phyloP scores from a whole-genome alignment of 2,113 vertebrate genomes.

The Melanotaenia duboulayi region DNA sequence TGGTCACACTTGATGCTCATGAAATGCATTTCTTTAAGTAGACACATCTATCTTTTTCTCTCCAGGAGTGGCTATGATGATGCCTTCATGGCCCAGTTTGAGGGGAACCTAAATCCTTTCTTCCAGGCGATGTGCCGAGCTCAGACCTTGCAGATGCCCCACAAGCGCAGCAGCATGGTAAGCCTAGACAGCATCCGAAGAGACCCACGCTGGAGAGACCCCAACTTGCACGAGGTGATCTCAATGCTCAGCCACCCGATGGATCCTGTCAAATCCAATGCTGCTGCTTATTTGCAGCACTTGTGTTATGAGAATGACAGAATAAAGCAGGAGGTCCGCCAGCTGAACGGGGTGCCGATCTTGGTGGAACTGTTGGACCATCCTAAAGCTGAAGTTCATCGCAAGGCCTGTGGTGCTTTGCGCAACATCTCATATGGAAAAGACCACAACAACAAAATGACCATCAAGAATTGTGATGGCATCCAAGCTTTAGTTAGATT shows the following conservation, averaged over 20 bases:
- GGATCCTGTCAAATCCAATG: conserved; percentile 96
- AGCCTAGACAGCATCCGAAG: conserved; percentile 93
- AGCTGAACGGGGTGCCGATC: conserved; percentile 91
- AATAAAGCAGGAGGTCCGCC: conserved; percentile 93
- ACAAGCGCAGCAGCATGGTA: conserved; percentile 93
- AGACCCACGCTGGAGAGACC: conserved; percentile 95
- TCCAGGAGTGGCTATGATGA: conserved; percentile 89
- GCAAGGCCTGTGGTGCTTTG: conserved; percentile 94
- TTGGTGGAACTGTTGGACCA: conserved; percentile 93
- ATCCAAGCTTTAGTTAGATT: conserved; percentile 93
- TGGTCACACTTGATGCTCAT: neutral
- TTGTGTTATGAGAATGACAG: conserved; percentile 97
- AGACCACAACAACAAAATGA: conserved; percentile 95
- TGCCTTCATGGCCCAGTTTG: conserved; percentile 86
- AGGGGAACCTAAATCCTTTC: conserved; percentile 88
- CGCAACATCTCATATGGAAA: conserved; percentile 95
- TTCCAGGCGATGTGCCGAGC: conserved; percentile 87
- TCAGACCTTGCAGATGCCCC: conserved; percentile 88
- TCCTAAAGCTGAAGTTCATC: conserved; percentile 91
- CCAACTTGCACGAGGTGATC: conserved; percentile 93
- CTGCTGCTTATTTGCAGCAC: conserved; percentile 96
- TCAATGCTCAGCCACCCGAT: conserved; percentile 96
- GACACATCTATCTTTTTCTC: neutral
- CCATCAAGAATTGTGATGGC: conserved; percentile 94
- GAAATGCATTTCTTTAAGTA: neutral